phyloP scores from a whole-genome alignment of 2,888 invertebrate species.

The Cryptocephalus moraei region DNA sequence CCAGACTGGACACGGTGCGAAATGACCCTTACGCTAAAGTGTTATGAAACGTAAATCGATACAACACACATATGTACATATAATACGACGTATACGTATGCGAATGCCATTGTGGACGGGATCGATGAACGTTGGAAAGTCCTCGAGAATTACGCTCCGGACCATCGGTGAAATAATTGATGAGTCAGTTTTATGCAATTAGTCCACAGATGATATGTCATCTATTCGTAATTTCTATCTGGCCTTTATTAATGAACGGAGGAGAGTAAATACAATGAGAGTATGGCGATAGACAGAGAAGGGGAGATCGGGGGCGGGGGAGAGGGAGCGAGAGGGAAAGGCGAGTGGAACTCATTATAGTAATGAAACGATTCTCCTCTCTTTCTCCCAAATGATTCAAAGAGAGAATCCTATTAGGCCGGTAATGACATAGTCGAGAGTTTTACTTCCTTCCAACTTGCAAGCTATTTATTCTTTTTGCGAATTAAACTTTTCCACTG shows the following conservation, averaged over 20 bases:
- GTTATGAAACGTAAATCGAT: too few relatives aligned
- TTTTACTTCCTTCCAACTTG: slow-evolving; percentile 11
- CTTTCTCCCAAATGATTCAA: slow-evolving; percentile 24
- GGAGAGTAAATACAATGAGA: slow-evolving; percentile 28
- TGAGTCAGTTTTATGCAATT: slow-evolving; percentile 14
- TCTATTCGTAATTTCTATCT: slow-evolving; percentile 29
- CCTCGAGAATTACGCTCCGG: too few relatives aligned
- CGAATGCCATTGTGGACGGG: too few relatives aligned
- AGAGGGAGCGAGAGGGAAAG: slow-evolving; percentile 9
- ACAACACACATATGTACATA: too few relatives aligned
- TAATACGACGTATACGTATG: too few relatives aligned
- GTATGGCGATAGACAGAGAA: too few relatives aligned
- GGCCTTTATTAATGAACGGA: slow-evolving; percentile 27
- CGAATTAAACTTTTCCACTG: slow-evolving; percentile 5
- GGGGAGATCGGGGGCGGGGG: too few relatives aligned
- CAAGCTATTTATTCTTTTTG: slow-evolving; percentile 14
- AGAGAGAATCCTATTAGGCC: slow-evolving; percentile 29
- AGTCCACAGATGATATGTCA: slow-evolving; percentile 25
- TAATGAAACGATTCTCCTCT: slow-evolving; percentile 29
- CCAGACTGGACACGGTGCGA: too few relatives aligned
- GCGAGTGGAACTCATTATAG: slow-evolving; percentile 26
- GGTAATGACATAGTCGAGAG: slow-evolving; percentile 24
- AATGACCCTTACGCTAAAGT: too few relatives aligned
- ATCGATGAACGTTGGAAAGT: too few relatives aligned
- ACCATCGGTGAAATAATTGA: slow-evolving; percentile 1